A percentile compares a stretch with the other conserved stretches of the same genome.
phyloP scores from a whole-genome alignment of 2,797 vertebrate genomes.

The Girardinus metallicus region DNA sequence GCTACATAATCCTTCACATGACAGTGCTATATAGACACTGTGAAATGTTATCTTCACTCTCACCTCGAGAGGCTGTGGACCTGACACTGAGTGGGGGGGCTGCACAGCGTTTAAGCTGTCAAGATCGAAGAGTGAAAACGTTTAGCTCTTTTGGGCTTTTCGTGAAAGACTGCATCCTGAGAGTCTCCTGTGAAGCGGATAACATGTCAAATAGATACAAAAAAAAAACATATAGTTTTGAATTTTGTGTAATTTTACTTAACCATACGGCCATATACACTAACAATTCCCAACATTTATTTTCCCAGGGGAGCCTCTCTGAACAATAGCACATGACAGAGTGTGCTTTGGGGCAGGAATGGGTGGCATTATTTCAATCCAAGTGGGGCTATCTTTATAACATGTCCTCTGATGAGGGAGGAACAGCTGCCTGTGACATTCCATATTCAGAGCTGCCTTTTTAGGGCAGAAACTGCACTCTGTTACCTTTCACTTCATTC shows the following conservation, averaged over 20 bases:
- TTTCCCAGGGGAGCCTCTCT: constrained; percentile 45
- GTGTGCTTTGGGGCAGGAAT: constrained; percentile 79
- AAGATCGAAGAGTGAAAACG: constrained; percentile 69
- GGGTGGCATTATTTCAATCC: constrained; percentile 83
- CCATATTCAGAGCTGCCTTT: constrained; percentile 82
- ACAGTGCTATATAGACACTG: constrained; percentile 82
- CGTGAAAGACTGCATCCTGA: constrained; percentile 11
- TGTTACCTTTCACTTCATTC: constrained; percentile 79
- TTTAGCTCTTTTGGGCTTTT: constrained; percentile 52
- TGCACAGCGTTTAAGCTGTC: constrained; percentile 82
- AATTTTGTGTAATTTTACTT: constrained; percentile 46
- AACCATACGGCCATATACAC: constrained; percentile 39
- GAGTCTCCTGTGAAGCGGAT: constrained; percentile 23
- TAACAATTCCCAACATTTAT: constrained; percentile 24
- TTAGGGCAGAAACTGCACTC: constrained; percentile 83
- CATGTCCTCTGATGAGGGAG: constrained; percentile 79
- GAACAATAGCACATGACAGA: constrained; percentile 77
- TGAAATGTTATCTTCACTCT: constrained; percentile 84
- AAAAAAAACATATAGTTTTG: constrained; percentile 15
- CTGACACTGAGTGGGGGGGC: constrained; percentile 73
- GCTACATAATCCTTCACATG: constrained; percentile 83
- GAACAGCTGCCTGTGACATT: constrained; percentile 81
- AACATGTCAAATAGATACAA: neutral
- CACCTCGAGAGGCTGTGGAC: constrained; percentile 79
- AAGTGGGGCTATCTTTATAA: constrained; percentile 81